phyloP scores from a whole-genome alignment of 2,888 invertebrate species.

The Disparrhopalites patrizii region DNA sequence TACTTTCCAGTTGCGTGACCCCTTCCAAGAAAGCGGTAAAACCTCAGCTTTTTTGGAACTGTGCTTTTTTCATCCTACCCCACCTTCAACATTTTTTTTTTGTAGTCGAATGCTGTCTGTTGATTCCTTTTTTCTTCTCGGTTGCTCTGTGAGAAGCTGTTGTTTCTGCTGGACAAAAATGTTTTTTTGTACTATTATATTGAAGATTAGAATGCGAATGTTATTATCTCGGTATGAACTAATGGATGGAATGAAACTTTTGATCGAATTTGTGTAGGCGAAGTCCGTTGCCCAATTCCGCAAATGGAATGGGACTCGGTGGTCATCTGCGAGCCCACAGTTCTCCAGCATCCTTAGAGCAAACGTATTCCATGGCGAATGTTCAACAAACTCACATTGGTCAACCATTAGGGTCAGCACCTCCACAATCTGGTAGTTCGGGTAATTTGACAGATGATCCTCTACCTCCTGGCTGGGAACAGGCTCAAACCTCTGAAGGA shows the following conservation, averaged over 20 bases:
- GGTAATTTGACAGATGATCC: conserved; percentile 70
- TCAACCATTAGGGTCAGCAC: conserved; percentile 39
- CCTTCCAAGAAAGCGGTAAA: too few relatives aligned
- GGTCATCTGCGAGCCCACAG: conserved; percentile 88
- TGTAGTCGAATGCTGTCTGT: too few relatives aligned
- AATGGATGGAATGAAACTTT: neutral
- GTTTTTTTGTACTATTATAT: too few relatives aligned
- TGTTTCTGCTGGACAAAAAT: too few relatives aligned
- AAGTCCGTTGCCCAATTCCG: conserved; percentile 43
- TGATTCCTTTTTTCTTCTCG: too few relatives aligned
- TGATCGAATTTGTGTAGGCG: conserved; percentile 33
- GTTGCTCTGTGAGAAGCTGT: too few relatives aligned
- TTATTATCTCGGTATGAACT: too few relatives aligned
- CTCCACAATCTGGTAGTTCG: conserved; percentile 43
- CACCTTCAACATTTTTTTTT: too few relatives aligned
- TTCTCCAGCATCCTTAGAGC: conserved; percentile 91
- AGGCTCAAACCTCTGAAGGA: conserved; percentile 77
- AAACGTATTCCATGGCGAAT: conserved; percentile 69
- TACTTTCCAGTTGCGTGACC: too few relatives aligned
- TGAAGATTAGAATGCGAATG: too few relatives aligned
- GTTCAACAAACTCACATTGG: conserved; percentile 54
- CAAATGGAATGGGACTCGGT: conserved; percentile 37
- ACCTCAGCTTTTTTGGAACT: too few relatives aligned
- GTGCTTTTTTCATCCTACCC: too few relatives aligned
- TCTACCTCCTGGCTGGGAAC: conserved; percentile 83